Conservation (phyloP, 2,113 vertebrate species). For the Plectropomus leopardus region DNA sequence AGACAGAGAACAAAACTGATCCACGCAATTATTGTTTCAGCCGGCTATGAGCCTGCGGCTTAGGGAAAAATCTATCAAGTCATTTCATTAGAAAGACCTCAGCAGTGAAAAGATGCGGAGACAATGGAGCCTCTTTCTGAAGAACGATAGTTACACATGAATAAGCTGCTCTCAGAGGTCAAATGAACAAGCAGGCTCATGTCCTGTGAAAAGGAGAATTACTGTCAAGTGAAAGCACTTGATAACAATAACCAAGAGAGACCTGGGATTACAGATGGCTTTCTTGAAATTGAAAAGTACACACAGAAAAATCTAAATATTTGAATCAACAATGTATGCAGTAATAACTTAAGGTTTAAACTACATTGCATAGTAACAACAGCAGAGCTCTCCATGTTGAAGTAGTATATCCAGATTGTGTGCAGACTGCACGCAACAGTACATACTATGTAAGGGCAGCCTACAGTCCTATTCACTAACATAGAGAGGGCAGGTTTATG, state of each 20-base stretch:
- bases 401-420: no score
- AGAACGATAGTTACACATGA: constrained; percentile 48
- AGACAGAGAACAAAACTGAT: constrained; percentile 58
- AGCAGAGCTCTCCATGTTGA: no score
- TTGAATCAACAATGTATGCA: no score
- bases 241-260: constrained; percentile 10
- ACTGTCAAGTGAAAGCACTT: constrained; percentile 43
- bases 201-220: constrained; percentile 47
- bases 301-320: not conserved
- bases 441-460: no score
- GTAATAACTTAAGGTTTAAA: no score
- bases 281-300: not conserved
- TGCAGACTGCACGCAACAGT: no score
- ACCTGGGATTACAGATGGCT: constrained; percentile 18
- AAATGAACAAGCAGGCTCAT: constrained; percentile 47
- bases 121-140: constrained; percentile 64
- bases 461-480: no score
- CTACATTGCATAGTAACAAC: no score
- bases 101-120: constrained; percentile 54
- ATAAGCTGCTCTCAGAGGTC: constrained; percentile 68
- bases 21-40: constrained; percentile 65
- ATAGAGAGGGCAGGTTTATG: no score
- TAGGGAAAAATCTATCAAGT: constrained; percentile 76
- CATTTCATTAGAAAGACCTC: constrained; percentile 70
- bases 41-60: constrained; percentile 57